Conservation (phyloP, 2,888 invertebrate species). For the Brachynemurus nebulosus region DNA sequence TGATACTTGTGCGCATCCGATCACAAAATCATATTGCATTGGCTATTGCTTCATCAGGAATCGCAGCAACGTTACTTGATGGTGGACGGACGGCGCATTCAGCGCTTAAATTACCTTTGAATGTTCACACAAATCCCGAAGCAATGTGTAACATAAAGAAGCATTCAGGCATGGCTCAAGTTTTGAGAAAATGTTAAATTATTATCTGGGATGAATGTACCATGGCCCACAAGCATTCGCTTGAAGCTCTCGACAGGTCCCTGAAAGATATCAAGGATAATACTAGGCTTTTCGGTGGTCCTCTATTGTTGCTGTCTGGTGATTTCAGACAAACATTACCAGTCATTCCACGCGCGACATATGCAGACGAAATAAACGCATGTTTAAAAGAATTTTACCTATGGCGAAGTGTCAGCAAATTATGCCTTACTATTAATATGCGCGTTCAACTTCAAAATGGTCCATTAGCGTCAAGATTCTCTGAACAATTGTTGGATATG, state of each 20-base stretch:
- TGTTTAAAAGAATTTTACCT: slow-evolving; percentile 14
- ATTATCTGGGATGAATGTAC: slow-evolving; percentile 3
- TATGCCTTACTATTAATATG: slow-evolving; percentile 14
- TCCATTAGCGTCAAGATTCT: slow-evolving; percentile 12
- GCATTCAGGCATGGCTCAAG: slow-evolving; percentile 21
- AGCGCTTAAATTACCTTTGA: slow-evolving; percentile 17
- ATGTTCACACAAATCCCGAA: slow-evolving; percentile 19
- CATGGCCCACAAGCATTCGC: slow-evolving; percentile 7
- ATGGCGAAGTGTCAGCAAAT: slow-evolving; percentile 14
- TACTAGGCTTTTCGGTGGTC: slow-evolving; percentile 9
- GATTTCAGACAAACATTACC: no score
- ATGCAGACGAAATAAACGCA: no score
- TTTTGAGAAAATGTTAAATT: slow-evolving; percentile 20
- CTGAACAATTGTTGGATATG: slow-evolving; percentile 15
- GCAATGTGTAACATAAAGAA: slow-evolving; percentile 22
- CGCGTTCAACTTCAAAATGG: slow-evolving; percentile 15
- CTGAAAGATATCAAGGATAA: slow-evolving; percentile 10
- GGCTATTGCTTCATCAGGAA: background rate
- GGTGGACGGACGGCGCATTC: slow-evolving; percentile 3
- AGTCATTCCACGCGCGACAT: no score
- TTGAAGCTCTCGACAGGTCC: slow-evolving; percentile 7
- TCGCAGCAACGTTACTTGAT: no score
- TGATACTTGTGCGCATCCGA: slow-evolving; percentile 23
- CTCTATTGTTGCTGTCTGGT: slow-evolving; percentile 12
- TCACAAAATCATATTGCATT: slow-evolving; percentile 15